phyloP scores from a whole-genome alignment of 2,888 invertebrate genomes.

The Melinaea menophilus region DNA sequence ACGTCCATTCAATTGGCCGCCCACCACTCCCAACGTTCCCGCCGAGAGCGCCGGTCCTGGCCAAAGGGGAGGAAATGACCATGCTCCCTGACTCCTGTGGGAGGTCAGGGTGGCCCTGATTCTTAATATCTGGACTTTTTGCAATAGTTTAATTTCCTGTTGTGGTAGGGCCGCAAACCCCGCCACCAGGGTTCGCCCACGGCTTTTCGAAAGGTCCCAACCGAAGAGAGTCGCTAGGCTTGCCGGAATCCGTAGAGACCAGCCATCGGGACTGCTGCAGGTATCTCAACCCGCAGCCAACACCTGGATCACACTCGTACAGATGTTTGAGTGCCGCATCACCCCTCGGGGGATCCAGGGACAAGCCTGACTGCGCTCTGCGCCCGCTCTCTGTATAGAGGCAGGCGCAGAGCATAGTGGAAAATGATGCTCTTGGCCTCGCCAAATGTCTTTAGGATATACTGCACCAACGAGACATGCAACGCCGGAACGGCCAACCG shows the following conservation, averaged over 20 bases:
- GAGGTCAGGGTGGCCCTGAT: constrained; percentile 14
- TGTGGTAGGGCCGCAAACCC: constrained; percentile 23
- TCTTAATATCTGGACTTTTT: too few species aligned
- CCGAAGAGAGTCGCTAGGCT: constrained; percentile 24
- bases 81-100: constrained; percentile 30
- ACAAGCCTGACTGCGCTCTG: too few species aligned
- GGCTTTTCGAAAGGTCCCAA: constrained; percentile 22
- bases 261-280: constrained; percentile 12
- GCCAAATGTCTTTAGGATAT: too few species aligned
- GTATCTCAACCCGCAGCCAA: background rate
- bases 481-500: too few species aligned
- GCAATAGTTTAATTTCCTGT: too few species aligned
- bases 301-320: too few species aligned
- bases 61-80: constrained; percentile 13
- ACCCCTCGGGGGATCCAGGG: too few species aligned
- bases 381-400: too few species aligned
- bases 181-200: constrained; percentile 18
- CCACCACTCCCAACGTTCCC: constrained; percentile 12
- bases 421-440: too few species aligned
- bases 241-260: constrained; percentile 7
- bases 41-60: constrained; percentile 7
- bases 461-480: too few species aligned
- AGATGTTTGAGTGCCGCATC: too few species aligned
- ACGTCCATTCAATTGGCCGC: constrained; percentile 11
- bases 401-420: too few species aligned